These are phyloP conservation scores for Gorsachius goisagi DNA, from an alignment of 2,113 vertebrate species.

Conservation along the genomic window DNA sequence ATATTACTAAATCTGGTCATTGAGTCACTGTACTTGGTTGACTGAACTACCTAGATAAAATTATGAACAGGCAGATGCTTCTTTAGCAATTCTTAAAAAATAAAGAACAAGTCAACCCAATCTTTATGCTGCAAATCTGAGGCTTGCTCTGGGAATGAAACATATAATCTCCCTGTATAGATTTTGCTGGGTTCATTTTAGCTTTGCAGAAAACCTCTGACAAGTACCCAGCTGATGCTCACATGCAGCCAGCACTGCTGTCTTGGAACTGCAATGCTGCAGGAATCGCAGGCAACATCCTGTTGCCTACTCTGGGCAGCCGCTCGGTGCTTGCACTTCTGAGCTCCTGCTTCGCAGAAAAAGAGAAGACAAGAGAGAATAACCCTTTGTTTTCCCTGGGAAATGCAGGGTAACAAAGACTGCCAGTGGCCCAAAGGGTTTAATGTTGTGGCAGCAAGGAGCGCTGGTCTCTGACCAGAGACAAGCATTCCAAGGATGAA, in stretches of 20 bases:
- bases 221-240: neutral
- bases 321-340: fast-evolving
- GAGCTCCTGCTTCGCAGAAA: fast-evolving
- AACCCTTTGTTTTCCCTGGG: neutral
- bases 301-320: fast-evolving
- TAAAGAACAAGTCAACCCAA: neutral
- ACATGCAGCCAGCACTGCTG: neutral
- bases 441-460: neutral
- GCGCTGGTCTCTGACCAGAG: neutral
- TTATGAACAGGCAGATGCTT: neutral
- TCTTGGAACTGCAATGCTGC: neutral
- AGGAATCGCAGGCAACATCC: neutral
- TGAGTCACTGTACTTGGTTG: neutral
- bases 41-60: neutral
- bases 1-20: neutral
- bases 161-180: neutral
- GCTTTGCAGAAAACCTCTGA: neutral
- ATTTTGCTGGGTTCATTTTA: neutral
- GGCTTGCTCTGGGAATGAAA: neutral
- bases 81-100: neutral
- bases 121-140: neutral
- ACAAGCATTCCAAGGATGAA: neutral
- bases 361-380: neutral
- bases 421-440: neutral
- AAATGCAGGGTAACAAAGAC: neutral